Conservation (phyloP, 2,888 invertebrate species). For the Cyaniris semiargus region DNA sequence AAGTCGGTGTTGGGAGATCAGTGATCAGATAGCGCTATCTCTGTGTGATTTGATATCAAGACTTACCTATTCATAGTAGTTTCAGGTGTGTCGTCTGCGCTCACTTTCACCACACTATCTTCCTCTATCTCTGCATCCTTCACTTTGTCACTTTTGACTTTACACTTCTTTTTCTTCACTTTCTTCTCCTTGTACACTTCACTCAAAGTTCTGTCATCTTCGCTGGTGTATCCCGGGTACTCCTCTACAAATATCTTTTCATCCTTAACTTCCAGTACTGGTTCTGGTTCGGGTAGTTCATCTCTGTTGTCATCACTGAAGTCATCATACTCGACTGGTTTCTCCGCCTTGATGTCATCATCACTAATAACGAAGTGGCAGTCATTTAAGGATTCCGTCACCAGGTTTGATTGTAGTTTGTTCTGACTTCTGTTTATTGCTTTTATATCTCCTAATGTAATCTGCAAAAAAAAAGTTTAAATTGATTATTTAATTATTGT, state of each 20-base stretch:
- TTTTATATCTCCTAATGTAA: constrained; percentile 57
- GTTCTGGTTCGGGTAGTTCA: constrained; percentile 31
- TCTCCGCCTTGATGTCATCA: constrained; percentile 46
- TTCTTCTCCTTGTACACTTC: constrained; percentile 52
- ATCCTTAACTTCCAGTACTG: constrained; percentile 29
- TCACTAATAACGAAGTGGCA: constrained; percentile 50
- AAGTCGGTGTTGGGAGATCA: no score
- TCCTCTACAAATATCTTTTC: constrained; percentile 57
- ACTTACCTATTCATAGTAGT: constrained; percentile 58
- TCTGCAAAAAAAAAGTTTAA: constrained; percentile 46
- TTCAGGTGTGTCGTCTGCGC: constrained; percentile 48
- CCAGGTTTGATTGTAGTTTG: constrained; percentile 48
- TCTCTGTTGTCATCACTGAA: constrained; percentile 36
- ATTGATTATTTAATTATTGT: not conserved
- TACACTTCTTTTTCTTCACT: constrained; percentile 40
- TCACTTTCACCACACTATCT: constrained; percentile 39
- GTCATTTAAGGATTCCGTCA: constrained; percentile 51
- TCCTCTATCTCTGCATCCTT: constrained; percentile 42
- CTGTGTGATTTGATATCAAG: not conserved
- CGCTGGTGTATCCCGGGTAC: constrained; percentile 53
- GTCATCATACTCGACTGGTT: constrained; percentile 30
- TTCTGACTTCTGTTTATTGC: constrained; percentile 51
- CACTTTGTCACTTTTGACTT: constrained; percentile 37
- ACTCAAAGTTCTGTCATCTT: constrained; percentile 57
- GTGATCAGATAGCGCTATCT: no score